phyloP scores from a whole-genome alignment of 2,113 vertebrate species.

The Chlorodrepanis virens region DNA sequence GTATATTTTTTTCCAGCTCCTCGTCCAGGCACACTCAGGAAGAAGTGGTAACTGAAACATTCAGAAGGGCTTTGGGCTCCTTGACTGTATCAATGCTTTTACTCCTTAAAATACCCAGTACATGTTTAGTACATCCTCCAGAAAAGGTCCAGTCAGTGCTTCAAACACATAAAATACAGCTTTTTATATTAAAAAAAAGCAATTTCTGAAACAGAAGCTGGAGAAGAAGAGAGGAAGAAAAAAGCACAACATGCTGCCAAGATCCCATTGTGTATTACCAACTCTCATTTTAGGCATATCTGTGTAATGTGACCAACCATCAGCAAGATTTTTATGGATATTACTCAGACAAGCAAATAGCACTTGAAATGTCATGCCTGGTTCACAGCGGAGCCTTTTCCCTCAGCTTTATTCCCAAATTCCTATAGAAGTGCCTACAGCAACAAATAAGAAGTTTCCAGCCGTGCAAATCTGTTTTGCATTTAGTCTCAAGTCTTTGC shows the following conservation, averaged over 20 bases:
- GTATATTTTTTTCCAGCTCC: neutral
- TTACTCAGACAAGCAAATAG: neutral
- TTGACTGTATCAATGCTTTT: neutral
- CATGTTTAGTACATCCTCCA: neutral
- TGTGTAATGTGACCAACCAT: neutral
- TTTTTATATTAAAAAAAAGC: neutral
- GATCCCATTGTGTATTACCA: neutral
- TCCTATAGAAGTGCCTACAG: neutral
- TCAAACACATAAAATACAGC: neutral
- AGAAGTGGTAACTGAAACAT: neutral
- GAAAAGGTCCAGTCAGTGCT: neutral
- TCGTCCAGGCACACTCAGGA: neutral
- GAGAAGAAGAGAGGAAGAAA: neutral
- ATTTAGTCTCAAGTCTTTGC: neutral
- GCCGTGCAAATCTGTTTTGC: neutral
- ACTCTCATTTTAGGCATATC: neutral
- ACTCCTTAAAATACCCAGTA: neutral
- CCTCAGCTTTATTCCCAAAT: neutral
- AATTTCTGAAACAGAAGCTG: neutral
- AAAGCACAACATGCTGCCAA: neutral
- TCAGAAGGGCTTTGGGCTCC: neutral
- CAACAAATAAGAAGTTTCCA: neutral
- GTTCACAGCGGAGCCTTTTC: neutral
- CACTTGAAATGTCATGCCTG: neutral
- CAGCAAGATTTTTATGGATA: neutral